Conservation (phyloP, 2,797 vertebrate species). For the Huso huso region DNA sequence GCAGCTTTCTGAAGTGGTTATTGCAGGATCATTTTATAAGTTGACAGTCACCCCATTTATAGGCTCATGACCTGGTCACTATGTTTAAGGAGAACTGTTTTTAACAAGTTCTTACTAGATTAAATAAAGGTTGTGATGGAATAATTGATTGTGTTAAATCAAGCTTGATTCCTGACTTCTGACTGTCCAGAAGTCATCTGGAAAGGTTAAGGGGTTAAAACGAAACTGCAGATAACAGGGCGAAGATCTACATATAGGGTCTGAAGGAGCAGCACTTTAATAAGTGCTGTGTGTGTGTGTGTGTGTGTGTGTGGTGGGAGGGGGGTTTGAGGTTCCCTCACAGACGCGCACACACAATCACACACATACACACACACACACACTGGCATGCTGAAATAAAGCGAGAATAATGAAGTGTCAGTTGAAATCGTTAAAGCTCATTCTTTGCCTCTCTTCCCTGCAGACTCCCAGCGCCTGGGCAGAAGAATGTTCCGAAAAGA, state of each 20-base stretch:
- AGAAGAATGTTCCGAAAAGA: conserved; percentile 86
- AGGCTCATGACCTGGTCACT: too few species aligned
- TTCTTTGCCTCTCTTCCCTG: conserved; percentile 30
- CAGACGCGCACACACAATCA: background rate
- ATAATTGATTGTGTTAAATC: too few species aligned
- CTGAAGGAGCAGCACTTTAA: background rate
- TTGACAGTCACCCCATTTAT: too few species aligned
- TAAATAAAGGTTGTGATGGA: too few species aligned
- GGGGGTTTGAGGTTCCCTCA: background rate
- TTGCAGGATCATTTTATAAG: too few species aligned
- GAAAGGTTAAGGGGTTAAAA: background rate
- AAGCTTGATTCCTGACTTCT: too few species aligned
- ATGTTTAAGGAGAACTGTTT: too few species aligned
- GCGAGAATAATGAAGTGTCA: conserved; percentile 5
- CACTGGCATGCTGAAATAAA: background rate
- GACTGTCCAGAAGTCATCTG: too few species aligned
- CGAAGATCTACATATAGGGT: background rate
- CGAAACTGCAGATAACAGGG: background rate
- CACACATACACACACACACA: background rate
- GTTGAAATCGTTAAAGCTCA: conserved; percentile 12
- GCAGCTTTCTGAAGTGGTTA: too few species aligned
- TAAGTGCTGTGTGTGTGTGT: too few species aligned
- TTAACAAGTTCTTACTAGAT: too few species aligned
- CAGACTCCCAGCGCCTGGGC: conserved; percentile 98
- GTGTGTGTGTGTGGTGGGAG: background rate